Evolutionary conservation across 1,140 invertebrate genomes (phyloP), one percentile per base, ranked within the genome.

Genomic region (Apis mellifera): DNA sequence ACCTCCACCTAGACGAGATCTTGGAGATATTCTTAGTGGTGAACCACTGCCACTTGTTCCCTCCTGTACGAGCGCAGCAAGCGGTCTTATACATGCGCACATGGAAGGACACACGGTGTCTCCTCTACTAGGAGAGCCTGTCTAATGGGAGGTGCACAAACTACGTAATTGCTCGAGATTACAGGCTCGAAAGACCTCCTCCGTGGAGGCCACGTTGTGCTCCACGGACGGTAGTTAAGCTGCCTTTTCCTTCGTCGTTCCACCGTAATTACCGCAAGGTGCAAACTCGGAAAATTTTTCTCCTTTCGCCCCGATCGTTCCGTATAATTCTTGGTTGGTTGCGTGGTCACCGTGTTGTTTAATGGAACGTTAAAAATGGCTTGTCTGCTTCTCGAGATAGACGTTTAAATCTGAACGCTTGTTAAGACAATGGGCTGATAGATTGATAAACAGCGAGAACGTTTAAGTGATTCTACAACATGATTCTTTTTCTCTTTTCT

Each of bases 261-360:
- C n/a, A 78, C 82, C 78, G 72, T 89, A 91, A 92, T 92, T 92
- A 92, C 70, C 85, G 86, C 89, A 92, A 92, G 91, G 91, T 91
- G 91, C 91, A 92, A 92, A 91, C 84, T 89, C 84, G 86, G 87
- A 90, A 91, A 91, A 91, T 91, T 78, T 88, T 86, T 83, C 82
- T 82, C 62, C 73, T 71, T n/a, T n/a, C n/a, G 42, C 32, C 73
- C 26, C 52, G 62, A n/a, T 32, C 62, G 57, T 83, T 88, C 83
- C 85, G 66, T 59, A 52, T 90, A 90, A 91, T 91, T 42, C 32
- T 42, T 42, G 32, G 54, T 59, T 86, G 84, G 83, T 84, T 91
- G 57, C 59, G 50, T 83, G 76, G 66, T 54, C 71, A n/a, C 52
- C 11, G 42, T 52, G 48, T 70, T 66, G 65, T 54, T 87, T 83